A percentile compares a stretch with the other conserved stretches of the same genome.
These are phyloP conservation scores for Atethmia centrago DNA, from an alignment of 2,888 invertebrate genomes.

Conservation along the genomic window DNA sequence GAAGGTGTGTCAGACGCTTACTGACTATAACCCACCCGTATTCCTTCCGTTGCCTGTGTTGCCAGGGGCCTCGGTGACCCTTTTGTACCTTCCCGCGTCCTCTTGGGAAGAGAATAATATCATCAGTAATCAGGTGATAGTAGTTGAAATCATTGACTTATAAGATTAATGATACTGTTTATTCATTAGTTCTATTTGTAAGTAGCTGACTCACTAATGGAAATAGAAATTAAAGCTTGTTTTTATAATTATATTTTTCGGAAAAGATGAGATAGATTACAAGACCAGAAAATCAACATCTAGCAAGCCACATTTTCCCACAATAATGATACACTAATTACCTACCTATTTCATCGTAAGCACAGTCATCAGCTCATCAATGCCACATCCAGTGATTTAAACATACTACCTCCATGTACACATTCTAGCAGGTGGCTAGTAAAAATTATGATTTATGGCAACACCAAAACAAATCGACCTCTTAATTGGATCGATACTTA, in stretches of 20 bases:
- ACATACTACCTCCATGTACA: conserved; percentile 52
- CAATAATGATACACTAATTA: conserved; percentile 1
- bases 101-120: conserved; percentile 6
- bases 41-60: too few species aligned
- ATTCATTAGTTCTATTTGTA: not conserved
- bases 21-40: too few species aligned
- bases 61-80: too few species aligned
- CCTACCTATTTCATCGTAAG: not conserved
- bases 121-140: conserved; percentile 6
- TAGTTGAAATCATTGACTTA: conserved; percentile 11
- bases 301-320: not conserved
- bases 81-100: too few species aligned
- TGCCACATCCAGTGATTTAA: conserved; percentile 70
- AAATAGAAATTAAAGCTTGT: not conserved
- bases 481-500: conserved; percentile 79
- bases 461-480: conserved; percentile 84
- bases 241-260: not conserved
- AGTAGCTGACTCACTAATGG: not conserved
- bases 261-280: not conserved
- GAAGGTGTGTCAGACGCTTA: too few species aligned
- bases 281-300: not conserved
- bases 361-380: conserved; percentile 27
- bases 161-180: not conserved
- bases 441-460: conserved; percentile 83
- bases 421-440: conserved; percentile 76